These are phyloP conservation scores for Isoperla grammatica DNA, from an alignment of 2,888 invertebrate genomes.

Conservation along the genomic window DNA sequence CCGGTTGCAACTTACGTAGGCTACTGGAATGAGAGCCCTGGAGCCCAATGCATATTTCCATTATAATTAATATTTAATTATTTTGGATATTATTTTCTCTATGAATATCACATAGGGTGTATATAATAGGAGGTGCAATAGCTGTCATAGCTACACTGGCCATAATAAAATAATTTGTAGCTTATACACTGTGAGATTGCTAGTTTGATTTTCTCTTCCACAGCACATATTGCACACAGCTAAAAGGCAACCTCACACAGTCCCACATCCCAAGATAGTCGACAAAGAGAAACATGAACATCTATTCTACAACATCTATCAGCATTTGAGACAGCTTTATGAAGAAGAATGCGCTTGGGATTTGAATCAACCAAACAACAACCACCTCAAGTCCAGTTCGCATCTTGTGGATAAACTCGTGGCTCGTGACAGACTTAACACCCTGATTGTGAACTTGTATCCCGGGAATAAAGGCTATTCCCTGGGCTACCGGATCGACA, in stretches of 20 bases:
- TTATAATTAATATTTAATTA: no score
- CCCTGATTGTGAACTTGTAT: conserved; percentile 84
- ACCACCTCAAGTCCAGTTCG: conserved; percentile 40
- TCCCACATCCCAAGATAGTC: conserved; percentile 21
- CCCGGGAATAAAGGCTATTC: conserved; percentile 91
- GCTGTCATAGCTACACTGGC: no score
- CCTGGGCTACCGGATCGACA: conserved; percentile 29
- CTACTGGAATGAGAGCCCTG: no score
- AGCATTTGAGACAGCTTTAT: conserved; percentile 44
- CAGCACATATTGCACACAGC: conserved; percentile 34
- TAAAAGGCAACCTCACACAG: conserved; percentile 30
- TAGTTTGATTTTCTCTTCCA: conserved; percentile 28
- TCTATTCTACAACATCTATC: conserved; percentile 42
- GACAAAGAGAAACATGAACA: conserved; percentile 21
- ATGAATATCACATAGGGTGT: no score
- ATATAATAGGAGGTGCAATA: no score
- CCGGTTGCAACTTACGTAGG: no score
- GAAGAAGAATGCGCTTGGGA: conserved; percentile 39
- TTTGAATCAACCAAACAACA: conserved; percentile 26
- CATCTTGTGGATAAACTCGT: conserved; percentile 80
- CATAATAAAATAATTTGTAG: no score
- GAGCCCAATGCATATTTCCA: no score
- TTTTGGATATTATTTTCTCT: no score
- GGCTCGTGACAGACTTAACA: conserved; percentile 78
- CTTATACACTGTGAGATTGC: no score